A percentile compares a stretch with the other conserved stretches of the same genome.
phyloP scores from a whole-genome alignment of 2,113 vertebrate genomes.

The Nettapus auritus region DNA sequence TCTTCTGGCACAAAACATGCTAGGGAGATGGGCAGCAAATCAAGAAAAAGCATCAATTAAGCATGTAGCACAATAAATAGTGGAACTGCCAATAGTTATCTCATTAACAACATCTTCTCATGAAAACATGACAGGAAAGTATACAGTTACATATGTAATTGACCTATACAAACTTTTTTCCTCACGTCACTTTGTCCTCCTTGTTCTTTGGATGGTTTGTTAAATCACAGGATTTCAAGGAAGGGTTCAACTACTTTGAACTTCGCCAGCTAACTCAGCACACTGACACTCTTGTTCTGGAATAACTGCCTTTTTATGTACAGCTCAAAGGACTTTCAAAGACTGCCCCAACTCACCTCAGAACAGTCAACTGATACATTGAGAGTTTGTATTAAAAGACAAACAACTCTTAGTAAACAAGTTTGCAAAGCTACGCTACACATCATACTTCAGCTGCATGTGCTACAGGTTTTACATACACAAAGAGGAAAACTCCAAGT shows the following conservation, averaged over 20 bases:
- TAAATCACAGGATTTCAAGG: neutral
- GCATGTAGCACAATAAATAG: neutral
- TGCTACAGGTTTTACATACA: neutral
- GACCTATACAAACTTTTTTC: neutral
- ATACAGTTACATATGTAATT: accelerated
- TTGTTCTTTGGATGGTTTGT: neutral
- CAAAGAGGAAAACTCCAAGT: neutral
- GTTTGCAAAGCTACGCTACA: neutral
- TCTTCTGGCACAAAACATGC: neutral
- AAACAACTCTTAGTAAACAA: neutral
- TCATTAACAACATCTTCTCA: neutral
- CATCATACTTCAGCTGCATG: neutral
- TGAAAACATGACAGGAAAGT: neutral
- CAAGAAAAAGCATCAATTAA: neutral
- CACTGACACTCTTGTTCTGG: neutral
- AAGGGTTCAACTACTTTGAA: neutral
- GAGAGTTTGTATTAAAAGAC: neutral
- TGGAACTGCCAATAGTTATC: neutral
- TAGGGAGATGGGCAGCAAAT: neutral
- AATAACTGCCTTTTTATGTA: neutral
- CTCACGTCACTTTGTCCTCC: neutral
- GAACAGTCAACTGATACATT: neutral
- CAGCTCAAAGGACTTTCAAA: neutral
- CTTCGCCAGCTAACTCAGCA: neutral
- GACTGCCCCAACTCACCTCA: neutral